phyloP scores from a whole-genome alignment of 2,888 invertebrate genomes.

The Thyatira batis region DNA sequence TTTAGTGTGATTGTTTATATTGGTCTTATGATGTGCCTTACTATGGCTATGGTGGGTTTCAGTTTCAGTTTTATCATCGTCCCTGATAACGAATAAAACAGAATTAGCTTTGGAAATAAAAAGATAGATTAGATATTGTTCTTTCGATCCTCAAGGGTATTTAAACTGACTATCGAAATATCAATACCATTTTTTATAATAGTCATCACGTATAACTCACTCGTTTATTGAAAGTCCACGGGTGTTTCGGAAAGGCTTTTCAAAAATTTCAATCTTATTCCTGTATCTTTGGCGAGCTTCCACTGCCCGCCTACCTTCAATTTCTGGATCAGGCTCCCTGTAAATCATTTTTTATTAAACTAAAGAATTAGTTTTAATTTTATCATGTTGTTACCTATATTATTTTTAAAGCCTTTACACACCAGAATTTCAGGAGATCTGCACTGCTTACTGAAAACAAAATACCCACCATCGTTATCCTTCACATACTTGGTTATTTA shows the following conservation, averaged over 20 bases:
- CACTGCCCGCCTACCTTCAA: background rate
- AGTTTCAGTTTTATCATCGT: background rate
- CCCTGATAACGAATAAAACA: no score
- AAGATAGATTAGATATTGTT: no score
- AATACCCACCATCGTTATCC: no score
- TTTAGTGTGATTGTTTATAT: background rate
- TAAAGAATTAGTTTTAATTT: background rate
- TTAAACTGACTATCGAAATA: no score
- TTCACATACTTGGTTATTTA: no score
- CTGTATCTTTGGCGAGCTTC: background rate
- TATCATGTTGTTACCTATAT: no score
- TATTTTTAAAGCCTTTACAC: no score
- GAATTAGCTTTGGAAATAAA: no score
- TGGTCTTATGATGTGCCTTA: background rate
- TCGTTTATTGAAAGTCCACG: background rate
- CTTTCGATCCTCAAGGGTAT: no score
- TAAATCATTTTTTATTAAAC: constrained; percentile 4
- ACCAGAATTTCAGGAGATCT: constrained; percentile 11
- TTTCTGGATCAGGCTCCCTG: constrained; percentile 24
- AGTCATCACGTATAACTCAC: no score
- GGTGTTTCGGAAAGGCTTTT: background rate
- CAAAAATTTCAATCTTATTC: background rate
- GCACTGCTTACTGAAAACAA: constrained; percentile 10
- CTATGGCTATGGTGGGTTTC: background rate
- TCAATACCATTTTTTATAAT: no score